These are phyloP conservation scores for Pseudoips prasinana DNA, from an alignment of 2,888 invertebrate genomes.

Conservation along the genomic window DNA sequence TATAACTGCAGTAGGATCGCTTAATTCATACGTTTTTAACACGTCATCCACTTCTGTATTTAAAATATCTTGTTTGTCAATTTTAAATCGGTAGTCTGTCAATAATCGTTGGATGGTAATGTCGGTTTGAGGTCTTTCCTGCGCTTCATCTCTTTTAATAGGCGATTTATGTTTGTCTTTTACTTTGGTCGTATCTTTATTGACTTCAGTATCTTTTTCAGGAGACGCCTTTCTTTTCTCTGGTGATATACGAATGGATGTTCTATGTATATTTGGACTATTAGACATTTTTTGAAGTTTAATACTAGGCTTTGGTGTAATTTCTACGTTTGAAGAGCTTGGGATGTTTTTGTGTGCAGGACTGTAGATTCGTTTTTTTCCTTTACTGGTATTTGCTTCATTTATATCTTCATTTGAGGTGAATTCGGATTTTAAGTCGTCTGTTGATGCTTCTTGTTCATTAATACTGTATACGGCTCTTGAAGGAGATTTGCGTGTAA, in stretches of 20 bases:
- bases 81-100: slow-evolving; percentile 41
- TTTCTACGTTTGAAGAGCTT: slow-evolving; percentile 26
- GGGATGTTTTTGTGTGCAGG: slow-evolving; percentile 32
- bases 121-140: slow-evolving; percentile 12
- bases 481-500: slow-evolving; percentile 26
- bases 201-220: slow-evolving; percentile 14
- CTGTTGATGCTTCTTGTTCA: slow-evolving; percentile 12
- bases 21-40: slow-evolving; percentile 13
- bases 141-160: too few relatives aligned
- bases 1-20: too few relatives aligned
- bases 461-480: slow-evolving; percentile 40
- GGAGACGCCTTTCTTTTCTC: slow-evolving; percentile 6
- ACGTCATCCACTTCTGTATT: slow-evolving; percentile 35
- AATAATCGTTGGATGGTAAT: slow-evolving; percentile 48
- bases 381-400: slow-evolving; percentile 24
- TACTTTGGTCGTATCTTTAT: background rate
- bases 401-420: slow-evolving; percentile 18
- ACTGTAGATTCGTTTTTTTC: slow-evolving; percentile 53
- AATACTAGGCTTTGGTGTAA: slow-evolving; percentile 54
- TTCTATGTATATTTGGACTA: slow-evolving; percentile 24
- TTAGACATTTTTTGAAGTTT: slow-evolving; percentile 58
- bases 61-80: slow-evolving; percentile 18
- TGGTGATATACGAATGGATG: background rate
- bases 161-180: slow-evolving; percentile 16
- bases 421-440: slow-evolving; percentile 19